These are phyloP conservation scores for Hyposoter didymator DNA, from an alignment of 2,888 invertebrate genomes.

Conservation along the genomic window DNA sequence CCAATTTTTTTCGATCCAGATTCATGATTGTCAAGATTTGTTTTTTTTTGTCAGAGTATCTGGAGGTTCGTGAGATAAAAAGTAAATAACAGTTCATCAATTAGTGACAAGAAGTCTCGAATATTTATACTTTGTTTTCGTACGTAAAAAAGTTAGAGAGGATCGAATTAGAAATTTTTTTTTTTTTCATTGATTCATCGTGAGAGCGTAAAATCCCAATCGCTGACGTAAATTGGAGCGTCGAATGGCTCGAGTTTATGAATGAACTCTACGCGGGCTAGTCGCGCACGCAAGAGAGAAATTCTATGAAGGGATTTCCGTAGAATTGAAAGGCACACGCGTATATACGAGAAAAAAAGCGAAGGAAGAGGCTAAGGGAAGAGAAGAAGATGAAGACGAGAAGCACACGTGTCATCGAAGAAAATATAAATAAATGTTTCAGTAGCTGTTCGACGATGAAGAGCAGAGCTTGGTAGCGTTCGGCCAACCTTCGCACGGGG, in stretches of 20 bases:
- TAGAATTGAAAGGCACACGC: slow-evolving; percentile 58
- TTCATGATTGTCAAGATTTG: neutral
- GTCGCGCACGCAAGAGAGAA: neutral
- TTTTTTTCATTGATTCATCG: neutral
- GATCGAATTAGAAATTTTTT: neutral
- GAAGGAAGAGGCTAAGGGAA: slow-evolving; percentile 29
- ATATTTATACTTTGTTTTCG: neutral
- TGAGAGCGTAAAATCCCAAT: neutral
- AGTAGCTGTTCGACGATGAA: slow-evolving; percentile 77
- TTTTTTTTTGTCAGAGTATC: neutral
- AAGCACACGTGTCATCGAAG: slow-evolving; percentile 70
- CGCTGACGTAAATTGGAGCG: neutral
- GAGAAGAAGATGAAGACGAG: slow-evolving; percentile 30
- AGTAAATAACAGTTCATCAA: neutral
- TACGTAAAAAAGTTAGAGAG: neutral
- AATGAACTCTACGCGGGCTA: slow-evolving; percentile 44
- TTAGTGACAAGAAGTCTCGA: neutral
- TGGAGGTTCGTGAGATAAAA: neutral
- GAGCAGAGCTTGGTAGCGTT: slow-evolving; percentile 74
- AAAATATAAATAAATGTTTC: slow-evolving; percentile 75
- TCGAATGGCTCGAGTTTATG: slow-evolving; percentile 30
- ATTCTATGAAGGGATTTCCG: slow-evolving; percentile 52
- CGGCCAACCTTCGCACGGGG: slow-evolving; percentile 34
- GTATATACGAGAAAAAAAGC: slow-evolving; percentile 11
- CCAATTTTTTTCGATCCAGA: slow-evolving; percentile 2